Conservation (phyloP, 2,113 vertebrate species). For the Oceanodroma tethys region DNA sequence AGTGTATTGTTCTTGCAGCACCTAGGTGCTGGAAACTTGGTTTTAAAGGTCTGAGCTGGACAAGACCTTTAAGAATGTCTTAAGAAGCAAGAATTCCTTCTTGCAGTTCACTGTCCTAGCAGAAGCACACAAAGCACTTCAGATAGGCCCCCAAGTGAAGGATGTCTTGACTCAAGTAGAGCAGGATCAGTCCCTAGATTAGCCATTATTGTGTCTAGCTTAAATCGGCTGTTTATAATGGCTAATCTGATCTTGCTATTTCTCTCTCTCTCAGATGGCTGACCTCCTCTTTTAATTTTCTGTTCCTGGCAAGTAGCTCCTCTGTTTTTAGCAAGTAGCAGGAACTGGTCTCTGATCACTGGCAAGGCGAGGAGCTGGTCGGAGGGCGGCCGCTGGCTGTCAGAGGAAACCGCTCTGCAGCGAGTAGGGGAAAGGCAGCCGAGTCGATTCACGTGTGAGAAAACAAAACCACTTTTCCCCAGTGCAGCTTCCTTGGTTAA, state of each 20-base stretch:
- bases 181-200: background rate
- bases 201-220: background rate
- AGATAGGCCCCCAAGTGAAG: background rate
- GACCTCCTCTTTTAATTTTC: background rate
- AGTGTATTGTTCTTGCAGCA: background rate
- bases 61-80: background rate
- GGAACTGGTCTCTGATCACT: background rate
- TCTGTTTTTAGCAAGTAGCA: background rate
- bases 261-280: background rate
- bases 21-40: background rate
- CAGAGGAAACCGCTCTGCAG: background rate
- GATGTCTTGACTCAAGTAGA: background rate
- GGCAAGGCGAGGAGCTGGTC: background rate
- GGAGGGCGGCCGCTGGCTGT: background rate
- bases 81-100: background rate
- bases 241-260: background rate
- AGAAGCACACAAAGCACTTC: background rate
- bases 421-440: background rate
- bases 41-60: background rate
- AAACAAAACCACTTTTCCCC: background rate
- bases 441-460: background rate
- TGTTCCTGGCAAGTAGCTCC: background rate
- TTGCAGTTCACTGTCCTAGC: background rate
- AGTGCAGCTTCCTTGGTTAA: background rate
- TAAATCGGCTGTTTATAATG: background rate